Evolutionary conservation across 2,888 invertebrate species (phyloP).

Genomic region (Octonoba sinensis): DNA sequence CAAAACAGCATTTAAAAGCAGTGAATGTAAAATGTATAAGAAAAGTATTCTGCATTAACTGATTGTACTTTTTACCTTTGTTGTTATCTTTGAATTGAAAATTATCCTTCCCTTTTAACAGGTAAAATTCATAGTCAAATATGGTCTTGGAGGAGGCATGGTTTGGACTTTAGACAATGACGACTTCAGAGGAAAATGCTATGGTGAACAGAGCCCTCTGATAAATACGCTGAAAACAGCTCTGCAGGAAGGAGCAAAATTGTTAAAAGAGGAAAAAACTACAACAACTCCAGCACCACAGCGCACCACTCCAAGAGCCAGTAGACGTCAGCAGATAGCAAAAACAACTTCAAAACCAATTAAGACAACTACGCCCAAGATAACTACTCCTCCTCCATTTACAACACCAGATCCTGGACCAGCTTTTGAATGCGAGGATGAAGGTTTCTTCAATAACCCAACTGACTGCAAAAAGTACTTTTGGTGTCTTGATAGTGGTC

Average conservation of each 20-base stretch:
- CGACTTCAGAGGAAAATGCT: conserved; percentile 90
- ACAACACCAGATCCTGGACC: conserved; percentile 88
- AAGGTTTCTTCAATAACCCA: conserved; percentile 92
- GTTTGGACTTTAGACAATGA: conserved; percentile 95
- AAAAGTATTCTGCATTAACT: no score
- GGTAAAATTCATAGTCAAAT: conserved; percentile 85
- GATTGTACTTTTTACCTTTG: no score
- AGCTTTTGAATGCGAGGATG: conserved; percentile 87
- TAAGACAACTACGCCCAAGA: conserved; percentile 75
- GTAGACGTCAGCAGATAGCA: conserved; percentile 14
- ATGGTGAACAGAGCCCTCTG: conserved; percentile 87
- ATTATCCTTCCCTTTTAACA: background rate
- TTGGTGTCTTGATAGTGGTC: conserved; percentile 87
- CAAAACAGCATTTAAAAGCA: no score
- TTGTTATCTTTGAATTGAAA: no score
- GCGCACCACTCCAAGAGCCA: conserved; percentile 1
- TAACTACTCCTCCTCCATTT: conserved; percentile 82
- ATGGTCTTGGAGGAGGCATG: conserved; percentile 89
- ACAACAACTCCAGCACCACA: conserved; percentile 33
- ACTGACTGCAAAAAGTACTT: conserved; percentile 94
- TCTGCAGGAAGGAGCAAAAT: conserved; percentile 42
- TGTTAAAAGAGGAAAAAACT: conserved; percentile 12
- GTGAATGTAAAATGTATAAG: no score
- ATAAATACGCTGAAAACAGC: conserved; percentile 79
- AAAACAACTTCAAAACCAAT: conserved; percentile 23